These are phyloP conservation scores for Scolopax mira DNA, from an alignment of 2,113 vertebrate genomes.

Conservation along the genomic window DNA sequence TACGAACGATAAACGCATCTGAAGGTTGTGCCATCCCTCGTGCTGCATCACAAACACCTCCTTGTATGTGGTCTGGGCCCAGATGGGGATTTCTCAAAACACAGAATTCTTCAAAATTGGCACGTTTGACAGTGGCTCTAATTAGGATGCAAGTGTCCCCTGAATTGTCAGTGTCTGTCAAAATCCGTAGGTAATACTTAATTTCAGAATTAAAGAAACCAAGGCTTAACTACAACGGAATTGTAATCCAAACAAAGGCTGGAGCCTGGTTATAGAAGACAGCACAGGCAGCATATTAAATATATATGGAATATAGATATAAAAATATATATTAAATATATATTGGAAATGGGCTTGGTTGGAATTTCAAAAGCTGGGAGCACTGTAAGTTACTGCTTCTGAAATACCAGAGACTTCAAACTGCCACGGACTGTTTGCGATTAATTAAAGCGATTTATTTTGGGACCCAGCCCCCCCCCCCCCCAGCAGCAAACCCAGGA, in stretches of 20 bases:
- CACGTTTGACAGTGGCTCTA: neutral
- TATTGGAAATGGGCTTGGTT: neutral
- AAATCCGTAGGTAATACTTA: neutral
- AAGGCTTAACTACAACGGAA: neutral
- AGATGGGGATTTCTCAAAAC: neutral
- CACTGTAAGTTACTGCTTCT: neutral
- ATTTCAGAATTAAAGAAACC: neutral
- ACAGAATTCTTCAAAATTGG: neutral
- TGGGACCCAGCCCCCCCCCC: neutral
- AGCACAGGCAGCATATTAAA: neutral
- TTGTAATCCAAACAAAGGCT: neutral
- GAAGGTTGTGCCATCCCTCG: too few species aligned
- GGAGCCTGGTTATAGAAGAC: neutral
- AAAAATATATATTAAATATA: too few species aligned
- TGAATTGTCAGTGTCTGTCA: neutral
- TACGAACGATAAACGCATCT: fast-evolving
- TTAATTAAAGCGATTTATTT: fast-evolving
- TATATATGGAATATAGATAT: too few species aligned
- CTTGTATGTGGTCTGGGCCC: fast-evolving
- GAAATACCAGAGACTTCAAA: neutral
- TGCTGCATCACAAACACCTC: neutral
- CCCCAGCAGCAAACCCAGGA: neutral
- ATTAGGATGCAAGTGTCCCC: neutral
- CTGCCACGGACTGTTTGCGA: neutral
- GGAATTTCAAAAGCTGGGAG: neutral